Evolutionary conservation across 2,797 vertebrate species (phyloP), one percentile per base, ranked within the genome.

Genomic region (Rhinophrynus dorsalis): DNA sequence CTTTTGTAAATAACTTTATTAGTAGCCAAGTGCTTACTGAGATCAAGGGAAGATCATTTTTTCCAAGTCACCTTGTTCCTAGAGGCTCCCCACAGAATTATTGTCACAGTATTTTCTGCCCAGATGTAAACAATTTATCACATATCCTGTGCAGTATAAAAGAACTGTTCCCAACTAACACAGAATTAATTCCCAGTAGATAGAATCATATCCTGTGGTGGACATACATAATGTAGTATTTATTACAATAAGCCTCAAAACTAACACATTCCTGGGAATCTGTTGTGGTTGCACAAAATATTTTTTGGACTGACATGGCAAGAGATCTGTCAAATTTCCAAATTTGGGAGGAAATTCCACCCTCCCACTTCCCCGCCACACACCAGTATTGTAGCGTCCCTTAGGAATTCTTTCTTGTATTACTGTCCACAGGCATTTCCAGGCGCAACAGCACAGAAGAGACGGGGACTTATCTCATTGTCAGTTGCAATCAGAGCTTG

Each of bases 171-270:
- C 24, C 20, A 54, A 51, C 38, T 45, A 52, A 32, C 44, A 60
- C 48, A 52, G 42, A 44, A 33, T 73, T 73, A 17, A 60, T 73
- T 73, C 55, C 29, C 47, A 59, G 15, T 27, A 51, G 61, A 72
- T 72, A 66, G 35, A 73, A 54, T 73, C 69, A 73, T 59, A 58
- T 73, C 69, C 69, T 66, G 69, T 48, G 7, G 52, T 35, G 35
- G 27, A 59, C 33, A 35, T 63, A 55, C 50, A 66, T 65, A 50
- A 23, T 65, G 52, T 60, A 66, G 35, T 26, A 60, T 42, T 59
- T 45, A n/a, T 66, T 67, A 54, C 47, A 67, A 54, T 54, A 66
- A n/a, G 47, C 21, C 45, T 50, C 32, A 35, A 60, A 52, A 60
- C 37, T 24, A 57, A 42, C 23, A 45, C 61, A 73, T 66, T 73